phyloP scores from a whole-genome alignment of 2,797 vertebrate genomes.

The Spea hammondii region DNA sequence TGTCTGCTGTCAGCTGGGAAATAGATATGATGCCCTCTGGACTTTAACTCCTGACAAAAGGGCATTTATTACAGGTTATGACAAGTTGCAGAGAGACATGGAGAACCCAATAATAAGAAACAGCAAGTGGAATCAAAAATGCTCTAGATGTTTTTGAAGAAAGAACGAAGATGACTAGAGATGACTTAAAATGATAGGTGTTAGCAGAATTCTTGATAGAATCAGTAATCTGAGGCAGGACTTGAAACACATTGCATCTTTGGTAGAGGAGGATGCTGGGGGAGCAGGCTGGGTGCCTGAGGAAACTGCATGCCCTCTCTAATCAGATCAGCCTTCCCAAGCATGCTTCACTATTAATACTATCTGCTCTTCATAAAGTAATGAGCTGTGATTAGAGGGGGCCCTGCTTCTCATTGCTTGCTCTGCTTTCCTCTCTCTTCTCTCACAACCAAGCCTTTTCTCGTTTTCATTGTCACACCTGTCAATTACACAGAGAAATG shows the following conservation, averaged over 20 bases:
- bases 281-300: conserved; percentile 17
- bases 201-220: conserved; percentile 66
- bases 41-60: conserved; percentile 65
- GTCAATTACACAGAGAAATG: conserved; percentile 47
- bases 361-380: conserved; percentile 18
- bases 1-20: conserved; percentile 65
- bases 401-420: conserved; percentile 6
- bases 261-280: conserved; percentile 48
- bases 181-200: conserved; percentile 73
- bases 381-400: conserved; percentile 35
- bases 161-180: conserved; percentile 65
- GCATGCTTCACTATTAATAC: conserved; percentile 2
- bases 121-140: conserved; percentile 65
- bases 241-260: conserved; percentile 66
- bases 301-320: conserved; percentile 50
- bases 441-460: neutral
- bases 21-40: conserved; percentile 74
- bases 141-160: conserved; percentile 70
- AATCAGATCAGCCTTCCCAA: conserved; percentile 48
- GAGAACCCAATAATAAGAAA: conserved; percentile 65
- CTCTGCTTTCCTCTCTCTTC: neutral
- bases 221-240: conserved; percentile 64
- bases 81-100: conserved; percentile 70
- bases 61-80: conserved; percentile 76
- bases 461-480: conserved; percentile 48